phyloP scores from a whole-genome alignment of 2,113 vertebrate genomes.

The Scophthalmus maximus region DNA sequence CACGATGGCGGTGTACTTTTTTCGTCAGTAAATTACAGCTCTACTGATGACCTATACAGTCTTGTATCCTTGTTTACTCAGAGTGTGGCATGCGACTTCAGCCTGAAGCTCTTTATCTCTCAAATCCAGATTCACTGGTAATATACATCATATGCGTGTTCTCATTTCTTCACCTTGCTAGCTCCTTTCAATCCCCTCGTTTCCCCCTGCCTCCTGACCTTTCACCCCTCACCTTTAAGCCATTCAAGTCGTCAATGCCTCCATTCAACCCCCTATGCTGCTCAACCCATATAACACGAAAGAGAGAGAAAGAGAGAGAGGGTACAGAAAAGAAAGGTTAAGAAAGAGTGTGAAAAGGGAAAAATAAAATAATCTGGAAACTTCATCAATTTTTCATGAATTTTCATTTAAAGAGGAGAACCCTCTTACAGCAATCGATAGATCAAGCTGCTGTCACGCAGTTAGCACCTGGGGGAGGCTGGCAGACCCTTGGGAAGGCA shows the following conservation, averaged over 20 bases:
- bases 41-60: no score
- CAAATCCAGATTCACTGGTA: conserved; percentile 23
- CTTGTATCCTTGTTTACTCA: not conserved
- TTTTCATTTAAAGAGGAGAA: conserved; percentile 94
- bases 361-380: conserved; percentile 87
- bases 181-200: conserved; percentile 44
- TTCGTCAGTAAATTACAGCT: no score
- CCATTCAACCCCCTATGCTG: conserved; percentile 78
- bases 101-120: conserved; percentile 4
- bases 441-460: conserved; percentile 94
- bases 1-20: no score
- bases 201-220: conserved; percentile 63
- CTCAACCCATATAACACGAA: conserved; percentile 45
- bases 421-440: conserved; percentile 95
- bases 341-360: conserved; percentile 46
- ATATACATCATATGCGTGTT: conserved; percentile 46
- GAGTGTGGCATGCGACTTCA: not conserved
- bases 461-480: conserved; percentile 92
- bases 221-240: conserved; percentile 80
- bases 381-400: conserved; percentile 99
- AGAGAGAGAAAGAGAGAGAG: conserved; percentile 3
- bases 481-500: conserved; percentile 82
- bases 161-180: conserved; percentile 35
- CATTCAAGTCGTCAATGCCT: conserved; percentile 81
- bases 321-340: conserved; percentile 29